A percentile compares a stretch with the other conserved stretches of the same genome.
These are phyloP conservation scores for Cydia amplana DNA, from an alignment of 1,140 invertebrate species.

Conservation along the genomic window DNA sequence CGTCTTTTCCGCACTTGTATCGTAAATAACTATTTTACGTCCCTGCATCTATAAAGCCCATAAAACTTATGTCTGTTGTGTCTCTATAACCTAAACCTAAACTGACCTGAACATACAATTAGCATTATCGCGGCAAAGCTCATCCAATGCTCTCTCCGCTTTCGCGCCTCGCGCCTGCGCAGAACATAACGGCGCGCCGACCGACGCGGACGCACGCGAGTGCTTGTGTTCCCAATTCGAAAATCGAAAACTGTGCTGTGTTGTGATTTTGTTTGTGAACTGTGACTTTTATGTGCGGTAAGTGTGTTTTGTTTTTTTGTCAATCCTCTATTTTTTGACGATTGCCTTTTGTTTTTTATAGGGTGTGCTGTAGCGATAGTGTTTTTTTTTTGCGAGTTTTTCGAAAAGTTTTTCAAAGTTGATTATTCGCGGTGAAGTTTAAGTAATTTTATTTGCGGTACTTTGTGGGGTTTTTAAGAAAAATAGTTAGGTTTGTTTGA, in stretches of 20 bases:
- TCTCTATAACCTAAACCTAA: too few relatives aligned
- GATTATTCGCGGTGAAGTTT: background rate
- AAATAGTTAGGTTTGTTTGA: background rate
- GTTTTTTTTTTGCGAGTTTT: background rate
- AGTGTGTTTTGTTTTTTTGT: background rate
- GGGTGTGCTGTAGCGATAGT: background rate
- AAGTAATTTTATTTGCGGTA: background rate
- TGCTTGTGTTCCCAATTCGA: background rate
- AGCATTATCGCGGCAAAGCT: too few relatives aligned
- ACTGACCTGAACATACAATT: too few relatives aligned
- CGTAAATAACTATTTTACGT: too few relatives aligned
- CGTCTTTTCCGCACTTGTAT: too few relatives aligned
- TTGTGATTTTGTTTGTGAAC: conserved; percentile 1
- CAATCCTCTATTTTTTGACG: background rate
- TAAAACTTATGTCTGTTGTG: too few relatives aligned
- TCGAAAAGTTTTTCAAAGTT: too few relatives aligned
- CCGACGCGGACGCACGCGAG: conserved; percentile 15
- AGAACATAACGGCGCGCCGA: conserved; percentile 4
- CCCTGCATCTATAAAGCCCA: too few relatives aligned
- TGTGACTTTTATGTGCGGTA: background rate
- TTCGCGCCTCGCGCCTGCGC: background rate
- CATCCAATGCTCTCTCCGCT: conserved; percentile 1
- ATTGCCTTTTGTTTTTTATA: background rate
- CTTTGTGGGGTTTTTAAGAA: background rate
- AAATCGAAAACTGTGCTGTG: background rate